These are phyloP conservation scores for Hylia prasina DNA, from an alignment of 2,113 vertebrate species.

Conservation along the genomic window DNA sequence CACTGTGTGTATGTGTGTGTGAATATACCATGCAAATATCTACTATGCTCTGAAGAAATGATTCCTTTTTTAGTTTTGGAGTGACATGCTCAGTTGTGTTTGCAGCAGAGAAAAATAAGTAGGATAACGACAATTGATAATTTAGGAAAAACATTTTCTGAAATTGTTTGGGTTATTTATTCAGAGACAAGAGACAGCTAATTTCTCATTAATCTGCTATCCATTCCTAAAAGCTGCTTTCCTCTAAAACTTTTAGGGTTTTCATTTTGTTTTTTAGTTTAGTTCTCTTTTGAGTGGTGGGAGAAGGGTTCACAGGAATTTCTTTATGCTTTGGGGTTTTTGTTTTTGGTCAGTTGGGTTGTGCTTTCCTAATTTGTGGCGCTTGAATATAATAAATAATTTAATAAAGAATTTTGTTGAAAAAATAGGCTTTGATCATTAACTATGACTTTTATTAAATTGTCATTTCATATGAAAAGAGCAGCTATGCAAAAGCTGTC, in stretches of 20 bases:
- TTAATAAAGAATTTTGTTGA: not conserved
- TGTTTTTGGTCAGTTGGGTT: not conserved
- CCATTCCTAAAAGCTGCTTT: not conserved
- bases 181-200: not conserved
- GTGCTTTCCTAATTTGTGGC: not conserved
- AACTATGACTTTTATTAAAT: not conserved
- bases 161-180: not conserved
- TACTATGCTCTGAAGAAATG: not conserved
- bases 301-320: not conserved
- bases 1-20: fast-evolving
- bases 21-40: not conserved
- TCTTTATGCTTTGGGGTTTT: not conserved
- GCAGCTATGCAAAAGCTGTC: not conserved
- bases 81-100: not conserved
- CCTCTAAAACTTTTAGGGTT: not conserved
- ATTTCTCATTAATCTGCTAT: not conserved
- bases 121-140: not conserved
- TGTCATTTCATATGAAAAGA: not conserved
- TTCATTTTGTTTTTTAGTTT: not conserved
- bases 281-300: not conserved
- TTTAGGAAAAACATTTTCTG: not conserved
- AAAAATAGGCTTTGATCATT: not conserved
- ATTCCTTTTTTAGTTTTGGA: not conserved
- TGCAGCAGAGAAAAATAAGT: not conserved
- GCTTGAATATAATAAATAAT: not conserved